Evolutionary conservation across 2,113 vertebrate species (phyloP).

Genomic region (Galeopterus variegatus): DNA sequence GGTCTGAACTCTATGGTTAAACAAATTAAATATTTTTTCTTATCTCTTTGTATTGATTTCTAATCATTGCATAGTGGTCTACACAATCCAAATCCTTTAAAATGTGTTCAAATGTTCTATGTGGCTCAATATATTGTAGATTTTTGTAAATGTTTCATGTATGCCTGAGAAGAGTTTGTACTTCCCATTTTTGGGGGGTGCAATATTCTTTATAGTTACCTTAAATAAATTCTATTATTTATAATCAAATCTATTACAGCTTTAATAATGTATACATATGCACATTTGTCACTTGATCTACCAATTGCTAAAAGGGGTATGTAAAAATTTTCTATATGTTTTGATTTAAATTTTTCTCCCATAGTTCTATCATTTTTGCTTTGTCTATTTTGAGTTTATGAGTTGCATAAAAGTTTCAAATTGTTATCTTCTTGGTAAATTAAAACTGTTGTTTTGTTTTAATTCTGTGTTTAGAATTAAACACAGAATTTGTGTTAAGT

Average conservation of each 20-base stretch:
- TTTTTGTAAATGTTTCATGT: neutral
- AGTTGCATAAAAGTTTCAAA: neutral
- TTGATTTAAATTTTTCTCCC: neutral
- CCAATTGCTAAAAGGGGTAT: neutral
- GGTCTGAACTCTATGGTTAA: neutral
- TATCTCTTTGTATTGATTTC: conserved; percentile 29
- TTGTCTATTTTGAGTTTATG: conserved; percentile 32
- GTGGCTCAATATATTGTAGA: neutral
- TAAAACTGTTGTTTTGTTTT: conserved; percentile 32
- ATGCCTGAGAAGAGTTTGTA: neutral
- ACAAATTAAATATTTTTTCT: neutral
- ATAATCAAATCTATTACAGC: neutral
- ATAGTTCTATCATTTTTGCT: conserved; percentile 15
- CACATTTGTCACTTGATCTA: neutral
- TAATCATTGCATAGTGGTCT: neutral
- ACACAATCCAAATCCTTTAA: neutral
- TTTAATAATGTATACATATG: neutral
- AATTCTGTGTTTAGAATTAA: neutral
- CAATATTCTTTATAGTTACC: neutral
- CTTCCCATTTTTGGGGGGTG: neutral
- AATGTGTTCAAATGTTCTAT: neutral
- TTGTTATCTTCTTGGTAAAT: neutral
- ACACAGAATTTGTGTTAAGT: too few relatives aligned
- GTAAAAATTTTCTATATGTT: neutral
- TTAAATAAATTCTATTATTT: conserved; percentile 24